These are phyloP conservation scores for Drosophila paramelanica DNA, from an alignment of 2,888 invertebrate genomes.

Conservation along the genomic window DNA sequence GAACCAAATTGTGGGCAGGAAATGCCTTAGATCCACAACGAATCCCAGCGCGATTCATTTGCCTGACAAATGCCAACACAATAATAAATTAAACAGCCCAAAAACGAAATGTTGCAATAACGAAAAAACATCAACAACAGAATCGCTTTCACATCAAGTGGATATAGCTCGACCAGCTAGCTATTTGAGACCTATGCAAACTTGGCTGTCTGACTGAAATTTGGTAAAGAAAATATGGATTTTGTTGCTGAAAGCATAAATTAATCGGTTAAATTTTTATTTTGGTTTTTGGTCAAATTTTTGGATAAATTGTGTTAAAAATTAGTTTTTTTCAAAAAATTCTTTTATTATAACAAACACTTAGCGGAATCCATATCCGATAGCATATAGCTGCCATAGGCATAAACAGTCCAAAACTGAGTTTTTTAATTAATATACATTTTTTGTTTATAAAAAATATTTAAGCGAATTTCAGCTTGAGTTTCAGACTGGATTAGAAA, in stretches of 20 bases:
- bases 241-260: too few species aligned
- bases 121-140: constrained; percentile 2
- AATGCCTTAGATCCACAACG: constrained; percentile 8
- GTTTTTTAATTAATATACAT: too few species aligned
- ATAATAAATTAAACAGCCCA: constrained; percentile 15
- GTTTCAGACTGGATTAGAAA: too few species aligned
- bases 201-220: neutral
- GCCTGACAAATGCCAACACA: constrained; percentile 22
- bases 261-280: too few species aligned
- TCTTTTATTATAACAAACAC: neutral
- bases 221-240: neutral
- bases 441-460: too few species aligned
- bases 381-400: too few species aligned
- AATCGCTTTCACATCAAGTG: neutral
- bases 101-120: neutral
- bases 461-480: too few species aligned
- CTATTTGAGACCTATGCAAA: neutral
- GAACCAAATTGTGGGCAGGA: constrained; percentile 36
- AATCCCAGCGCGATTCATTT: constrained; percentile 3
- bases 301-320: too few species aligned
- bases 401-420: too few species aligned
- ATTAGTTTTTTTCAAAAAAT: too few species aligned
- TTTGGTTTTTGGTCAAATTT: too few species aligned
- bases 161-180: neutral
- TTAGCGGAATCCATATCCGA: neutral